Conservation (phyloP, 2,113 vertebrate species). For the Mugil cephalus region DNA sequence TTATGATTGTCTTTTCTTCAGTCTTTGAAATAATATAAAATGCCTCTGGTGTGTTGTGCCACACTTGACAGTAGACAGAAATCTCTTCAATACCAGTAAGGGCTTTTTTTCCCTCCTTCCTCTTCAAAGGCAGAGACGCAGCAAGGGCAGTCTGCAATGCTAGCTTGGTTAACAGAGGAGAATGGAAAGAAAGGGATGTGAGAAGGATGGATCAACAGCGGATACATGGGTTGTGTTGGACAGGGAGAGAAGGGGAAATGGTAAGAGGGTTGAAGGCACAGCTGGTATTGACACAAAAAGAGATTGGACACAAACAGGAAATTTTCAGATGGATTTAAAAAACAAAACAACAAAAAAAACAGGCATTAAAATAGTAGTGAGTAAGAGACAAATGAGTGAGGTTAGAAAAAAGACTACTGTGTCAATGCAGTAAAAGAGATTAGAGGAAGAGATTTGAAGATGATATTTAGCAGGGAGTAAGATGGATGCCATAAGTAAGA, state of each 20-base stretch:
- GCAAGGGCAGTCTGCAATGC: conserved; percentile 42
- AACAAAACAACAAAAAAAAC: no score
- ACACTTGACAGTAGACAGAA: conserved; percentile 73
- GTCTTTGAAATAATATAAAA: conserved; percentile 74
- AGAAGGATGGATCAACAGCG: conserved; percentile 44
- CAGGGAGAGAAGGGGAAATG: conserved; percentile 21
- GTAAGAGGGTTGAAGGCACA: conserved; percentile 10
- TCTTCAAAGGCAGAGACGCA: conserved; percentile 73
- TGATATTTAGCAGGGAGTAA: conserved; percentile 56
- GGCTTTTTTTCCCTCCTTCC: conserved; percentile 36
- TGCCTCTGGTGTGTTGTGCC: conserved; percentile 54
- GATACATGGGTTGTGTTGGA: conserved; percentile 57
- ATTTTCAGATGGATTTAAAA: no score
- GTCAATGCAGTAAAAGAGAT: conserved; percentile 68
- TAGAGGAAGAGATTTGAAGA: conserved; percentile 60
- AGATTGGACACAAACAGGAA: conserved; percentile 59
- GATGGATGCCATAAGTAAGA: conserved; percentile 66
- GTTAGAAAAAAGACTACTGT: conserved; percentile 22
- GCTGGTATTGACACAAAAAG: conserved; percentile 50
- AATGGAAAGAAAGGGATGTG: conserved; percentile 35
- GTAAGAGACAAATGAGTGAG: conserved; percentile 43
- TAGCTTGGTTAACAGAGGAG: conserved; percentile 36
- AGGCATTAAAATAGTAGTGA: conserved; percentile 34
- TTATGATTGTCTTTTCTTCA: conserved; percentile 62
- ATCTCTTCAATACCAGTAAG: conserved; percentile 60